Conservation (phyloP, 2,888 invertebrate species). For the Nemoura dubitans region DNA sequence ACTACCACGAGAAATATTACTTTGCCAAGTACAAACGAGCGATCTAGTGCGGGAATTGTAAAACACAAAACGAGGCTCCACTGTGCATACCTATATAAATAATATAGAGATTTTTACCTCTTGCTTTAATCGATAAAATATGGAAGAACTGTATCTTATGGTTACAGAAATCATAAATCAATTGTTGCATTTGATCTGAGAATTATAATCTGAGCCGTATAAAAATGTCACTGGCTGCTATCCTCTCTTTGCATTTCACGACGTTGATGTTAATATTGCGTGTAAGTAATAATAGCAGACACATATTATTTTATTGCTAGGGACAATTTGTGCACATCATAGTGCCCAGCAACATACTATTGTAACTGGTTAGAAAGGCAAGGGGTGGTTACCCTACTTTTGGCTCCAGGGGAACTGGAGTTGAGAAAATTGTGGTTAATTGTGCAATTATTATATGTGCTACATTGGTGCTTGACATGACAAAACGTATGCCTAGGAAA, state of each 20-base stretch:
- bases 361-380: too few species aligned
- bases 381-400: too few species aligned
- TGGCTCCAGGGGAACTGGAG: too few species aligned
- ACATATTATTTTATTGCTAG: too few species aligned
- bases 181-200: not conserved
- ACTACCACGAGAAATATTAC: too few species aligned
- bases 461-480: slow-evolving; percentile 25
- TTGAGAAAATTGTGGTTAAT: too few species aligned
- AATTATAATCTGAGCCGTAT: not conserved
- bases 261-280: not conserved
- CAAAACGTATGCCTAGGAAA: not conserved
- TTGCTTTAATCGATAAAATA: too few species aligned
- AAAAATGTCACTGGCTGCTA: not conserved
- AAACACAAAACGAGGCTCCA: not conserved
- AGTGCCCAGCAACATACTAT: too few species aligned
- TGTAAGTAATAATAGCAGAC: too few species aligned
- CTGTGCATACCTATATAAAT: not conserved
- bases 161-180: not conserved
- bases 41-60: not conserved
- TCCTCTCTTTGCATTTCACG: not conserved
- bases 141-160: not conserved
- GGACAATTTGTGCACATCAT: too few species aligned
- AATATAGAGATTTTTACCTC: too few species aligned
- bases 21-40: not conserved
- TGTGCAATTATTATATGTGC: not conserved